Evolutionary conservation across 1,140 invertebrate genomes (phyloP), one percentile per base, ranked within the genome.

Genomic region (Delia radicum): DNA sequence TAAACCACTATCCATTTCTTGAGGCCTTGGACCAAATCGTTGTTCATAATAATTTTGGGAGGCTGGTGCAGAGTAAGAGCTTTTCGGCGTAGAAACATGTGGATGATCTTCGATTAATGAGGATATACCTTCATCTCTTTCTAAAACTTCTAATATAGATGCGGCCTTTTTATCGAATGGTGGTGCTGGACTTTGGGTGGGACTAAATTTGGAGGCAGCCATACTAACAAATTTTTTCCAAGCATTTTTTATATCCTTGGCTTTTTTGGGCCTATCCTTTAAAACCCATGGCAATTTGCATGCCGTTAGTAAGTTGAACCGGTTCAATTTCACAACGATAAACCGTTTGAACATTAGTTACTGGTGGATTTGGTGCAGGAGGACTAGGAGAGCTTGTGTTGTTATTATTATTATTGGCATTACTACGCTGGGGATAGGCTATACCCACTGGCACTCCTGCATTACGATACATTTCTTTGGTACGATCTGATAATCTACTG

Each of bases 1-100:
- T 94, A 94, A n/a, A 4, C 93, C 93, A 6, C 92, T 93, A 82
- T 92, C 91, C 72, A 83, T 46, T 48, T 86, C 85, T 0, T 76
- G 73, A 8, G 46, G 73, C 7, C 75, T 26, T 5, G 63, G 27
- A 24, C 83, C 82, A 13, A 84, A 85, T 0, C 84, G 77, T 77
- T 85, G 83, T 77, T 84, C 83, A 18, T 85, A 85, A 48, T 83
- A 85, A 28, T 79, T 83, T 55, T 83, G 82, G 26, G 78, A 81
- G 26, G 72, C 65, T 13, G 78, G 78, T 37, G 76, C 78, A 12
- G 76, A 77, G 37, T 74, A 77, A 2, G 78, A 81, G 0, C 80
- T 80, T 15, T 79, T 81, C 0, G 67, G 78, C n/a, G 61, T 77
- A 15, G 28, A 76, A n/a, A 63, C 77, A 65, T 0, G 74, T 77